Base-by-base conservation (phyloP, 2,888 invertebrate species). In the Leucozona laternaria region DNA sequence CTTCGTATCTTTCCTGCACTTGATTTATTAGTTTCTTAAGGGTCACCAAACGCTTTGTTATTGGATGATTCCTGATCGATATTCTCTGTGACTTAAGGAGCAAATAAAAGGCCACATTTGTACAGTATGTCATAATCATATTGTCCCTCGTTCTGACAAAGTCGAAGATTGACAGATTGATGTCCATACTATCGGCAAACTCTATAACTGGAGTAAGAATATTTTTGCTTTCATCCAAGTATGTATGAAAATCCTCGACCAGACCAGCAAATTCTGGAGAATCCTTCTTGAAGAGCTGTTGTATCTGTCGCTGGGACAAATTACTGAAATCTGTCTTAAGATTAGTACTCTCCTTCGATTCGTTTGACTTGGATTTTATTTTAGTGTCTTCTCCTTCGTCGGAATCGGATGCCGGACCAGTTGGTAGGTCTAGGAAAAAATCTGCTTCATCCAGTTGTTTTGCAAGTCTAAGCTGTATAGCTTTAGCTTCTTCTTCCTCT, bases 91-190 rank as follows among this genome's bases (percentile, higher is more conserved):
- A 94, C 93, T 98, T 98, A 17, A 98, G 92, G 89, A 97, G 94
- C 88, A 98, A 92, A 92, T 98, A 98, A 93, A 97, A 97, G 64
- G 95, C 94, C 48, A 98, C 95, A 91, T 98, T 98, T 25, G 95
- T 95, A 89, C 96, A 96, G 91, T 98, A 98, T 91, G 97, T 97
- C 90, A 94, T 94, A 88, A 95, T 94, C 43, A 96, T 92, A 88
- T 95, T 94, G 90, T 95, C 95, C 90, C 96, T 95, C 11, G 95
- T 95, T 90, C 94, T 94, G 1, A 97, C 93, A 92, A 96, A 97
- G 88, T 95, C 94, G 10, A 95, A 93, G 11, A 95, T 96, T 8
- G 95, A 93, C 90, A 95, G 95, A 79, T 95, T 94, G n/a, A 96
- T 92, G 89, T 94, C 93, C 11, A 94, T 94, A 89, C 94, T 93